Base-by-base conservation (phyloP, 2,888 invertebrate species). In the Cephus rjabovi region DNA sequence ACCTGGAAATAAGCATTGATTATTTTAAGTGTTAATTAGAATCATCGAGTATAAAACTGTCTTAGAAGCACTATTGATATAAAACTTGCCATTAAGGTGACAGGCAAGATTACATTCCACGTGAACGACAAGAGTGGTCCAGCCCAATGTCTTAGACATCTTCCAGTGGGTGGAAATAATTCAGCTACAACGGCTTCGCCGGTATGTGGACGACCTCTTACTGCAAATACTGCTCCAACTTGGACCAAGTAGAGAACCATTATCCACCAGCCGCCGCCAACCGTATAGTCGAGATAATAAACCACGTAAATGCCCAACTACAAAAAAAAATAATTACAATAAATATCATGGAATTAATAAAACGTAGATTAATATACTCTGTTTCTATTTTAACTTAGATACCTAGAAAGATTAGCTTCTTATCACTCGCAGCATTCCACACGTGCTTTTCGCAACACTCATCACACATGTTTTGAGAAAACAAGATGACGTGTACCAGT, bases 191-290 rank as follows among this genome's bases (percentile, higher is more conserved):
- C 93, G 4, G 94, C 94, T 88, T 96, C 96, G 2, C 97, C 96
- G 81, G 96, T 95, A 90, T 97, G 97, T 0, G 97, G 97, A 37
- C 97, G 94, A 4, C 98, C 97, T 56, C 97, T 94, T 12, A 97
- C 96, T 89, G 96, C 95, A 90, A 97, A 97, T 80, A 97, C 95
- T n/a, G 96, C 97, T 83, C 95, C 94, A 75, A 96, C 94, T 90
- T 97, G 94, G 73, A 96, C 92, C 74, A 96, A 93, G 90, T 97
- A 96, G 71, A 97, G 92, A 77, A 96, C 93, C 89, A 97, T 95
- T 79, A 97, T 94, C 95, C 97, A 97, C 98, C 98, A 98, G 4
- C 95, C 93, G 6, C 97, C 97, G 30, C 96, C 96, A 87, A 97
- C 93, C 34, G 95, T 94, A 90, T 96, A 96, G 92, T 98, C 98